Evolutionary conservation across 2,797 vertebrate species (phyloP), one percentile per base, ranked within the genome.

Genomic region (Staurois parvus): DNA sequence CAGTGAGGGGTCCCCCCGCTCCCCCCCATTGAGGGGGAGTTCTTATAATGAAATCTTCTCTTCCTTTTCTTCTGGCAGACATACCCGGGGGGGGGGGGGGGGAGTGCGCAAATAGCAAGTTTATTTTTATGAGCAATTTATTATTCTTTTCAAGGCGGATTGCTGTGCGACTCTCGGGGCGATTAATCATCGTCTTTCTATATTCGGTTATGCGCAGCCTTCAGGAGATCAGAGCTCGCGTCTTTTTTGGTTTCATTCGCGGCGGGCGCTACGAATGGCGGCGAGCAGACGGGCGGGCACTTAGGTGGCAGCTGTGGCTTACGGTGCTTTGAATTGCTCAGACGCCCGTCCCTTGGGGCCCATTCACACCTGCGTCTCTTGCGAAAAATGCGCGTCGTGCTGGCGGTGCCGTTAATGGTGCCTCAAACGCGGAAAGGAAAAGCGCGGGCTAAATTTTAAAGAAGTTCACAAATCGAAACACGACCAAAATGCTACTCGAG

Each of bases 41-140:
- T 8, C 56, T 62, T 24, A 32, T 72, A 78, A 79, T 72, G 67
- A 72, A 66, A 72, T 62, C 48, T 45, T 62, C 48, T 45, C 7
- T 45, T 45, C 52, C 67, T 64, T 77, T 64, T 34, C 76, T 32
- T 24, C 67, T 75, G 29, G 6, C 68, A 72, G 45, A 69, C 19
- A 2, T 21, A n/a, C 66, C 40, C 64, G 12, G 28, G 11, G 30
- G 66, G 29, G 30, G 66, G 40, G 28, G 17, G 2, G 42, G 32
- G 32, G 32, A 37, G 67, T 4, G 45, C 67, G n/a, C 21, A 52
- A 68, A 48, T 45, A 70, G 78, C 45, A 45, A 26, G 48, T 66
- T 34, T 69, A 56, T 80, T 48, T 70, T 56, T 80, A 56, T 70
- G 48, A 29, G 37, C 70, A n/a, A 72, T 17, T 13, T n/a, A 42